Base-by-base conservation (phyloP, 2,113 vertebrate genomes). In the Notarius quadriscutis region DNA sequence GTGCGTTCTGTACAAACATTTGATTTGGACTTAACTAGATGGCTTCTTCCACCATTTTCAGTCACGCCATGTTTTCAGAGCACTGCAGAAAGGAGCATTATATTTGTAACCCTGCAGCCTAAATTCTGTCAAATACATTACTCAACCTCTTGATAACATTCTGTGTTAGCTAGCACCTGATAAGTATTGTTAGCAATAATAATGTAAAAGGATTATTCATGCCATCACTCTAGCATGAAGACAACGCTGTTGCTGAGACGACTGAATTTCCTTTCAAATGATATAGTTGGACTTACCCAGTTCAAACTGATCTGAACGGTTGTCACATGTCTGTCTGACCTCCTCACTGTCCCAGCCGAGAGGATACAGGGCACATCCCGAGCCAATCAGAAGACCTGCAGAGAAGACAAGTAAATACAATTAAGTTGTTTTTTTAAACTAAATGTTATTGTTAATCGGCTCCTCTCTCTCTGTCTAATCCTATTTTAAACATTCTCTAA, bases 271-370 rank as follows among this genome's bases (percentile, higher is more conserved):
- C 50, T 57, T 74, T 27, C 30, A 25, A 69, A 27, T 75, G 51
- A 51, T 55, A 25, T 30, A 41, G 17, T 69, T 55, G 10, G 57
- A 57, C 96, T 96, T 93, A 99, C 98, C 98, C 88, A 99, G 90
- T 87, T 97, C 94, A 94, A 97, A 99, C 93, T 99, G 98, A 91
- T 96, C 94, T 18, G 98, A 99, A 91, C 95, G 93, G 93, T 99
- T 98, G 90, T 95, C 96, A 93, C 98, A 99, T 65, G 97, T 97
- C 94, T 99, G 98, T 84, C 94, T 95, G 72, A 99, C 96, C 91
- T 99, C 98, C 93, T 99, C 98, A 60, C 98, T 99, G 94, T 97
- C 97, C 98, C 98, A 99, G 89, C 98, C 98, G 94, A 99, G 92
- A 20, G 98, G 98, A 89, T 99, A 99, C 81, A 99, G 97, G 1